These are phyloP conservation scores for Drosophila neutralis DNA, from an alignment of 2,888 invertebrate species.

Conservation along the genomic window DNA sequence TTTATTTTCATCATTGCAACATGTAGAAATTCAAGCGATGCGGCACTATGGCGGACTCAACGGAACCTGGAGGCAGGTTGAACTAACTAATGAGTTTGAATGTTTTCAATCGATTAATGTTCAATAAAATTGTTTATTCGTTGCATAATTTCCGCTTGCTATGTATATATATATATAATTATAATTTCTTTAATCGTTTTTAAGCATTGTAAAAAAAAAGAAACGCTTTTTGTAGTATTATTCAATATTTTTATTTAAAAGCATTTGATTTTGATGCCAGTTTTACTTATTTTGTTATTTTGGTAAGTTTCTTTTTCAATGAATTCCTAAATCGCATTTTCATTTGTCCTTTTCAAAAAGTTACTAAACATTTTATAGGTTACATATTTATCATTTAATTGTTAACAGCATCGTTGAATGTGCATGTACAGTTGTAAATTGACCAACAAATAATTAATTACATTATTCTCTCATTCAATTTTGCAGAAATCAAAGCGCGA, in stretches of 20 bases:
- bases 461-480: constrained; percentile 8
- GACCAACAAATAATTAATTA: constrained; percentile 7
- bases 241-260: constrained; percentile 33
- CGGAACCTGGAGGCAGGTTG: constrained; percentile 84
- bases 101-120: constrained; percentile 52
- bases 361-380: constrained; percentile 13
- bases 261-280: constrained; percentile 53
- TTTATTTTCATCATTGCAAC: constrained; percentile 61
- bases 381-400: constrained; percentile 40
- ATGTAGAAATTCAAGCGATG: constrained; percentile 84
- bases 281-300: constrained; percentile 45
- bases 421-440: constrained; percentile 12
- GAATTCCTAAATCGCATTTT: constrained; percentile 30
- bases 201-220: constrained; percentile 9
- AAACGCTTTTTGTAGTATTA: constrained; percentile 39
- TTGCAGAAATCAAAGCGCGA: constrained; percentile 90
- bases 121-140: constrained; percentile 25
- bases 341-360: constrained; percentile 37
- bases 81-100: constrained; percentile 59
- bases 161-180: constrained; percentile 5
- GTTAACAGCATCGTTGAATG: constrained; percentile 16
- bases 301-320: constrained; percentile 56
- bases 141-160: constrained; percentile 2
- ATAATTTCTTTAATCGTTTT: constrained; percentile 10
- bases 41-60: constrained; percentile 82